Evolutionary conservation across 2,888 invertebrate genomes (phyloP).

Genomic region (Cheilosia grossa): DNA sequence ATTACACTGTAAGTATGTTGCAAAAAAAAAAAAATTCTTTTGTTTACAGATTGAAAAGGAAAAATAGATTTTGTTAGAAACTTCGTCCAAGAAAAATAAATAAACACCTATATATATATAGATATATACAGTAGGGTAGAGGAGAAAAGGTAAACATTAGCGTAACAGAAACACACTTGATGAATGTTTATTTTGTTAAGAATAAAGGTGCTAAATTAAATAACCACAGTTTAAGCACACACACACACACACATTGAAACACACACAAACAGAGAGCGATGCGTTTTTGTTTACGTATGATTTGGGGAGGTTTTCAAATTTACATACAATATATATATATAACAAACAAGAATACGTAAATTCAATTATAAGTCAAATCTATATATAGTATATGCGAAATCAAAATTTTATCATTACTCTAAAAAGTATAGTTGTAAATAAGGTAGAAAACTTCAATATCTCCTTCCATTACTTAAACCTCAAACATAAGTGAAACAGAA

Average conservation of each 20-base stretch:
- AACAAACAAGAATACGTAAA: slow-evolving; percentile 64
- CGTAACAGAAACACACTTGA: slow-evolving; percentile 27
- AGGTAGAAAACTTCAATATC: slow-evolving; percentile 60
- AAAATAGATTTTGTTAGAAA: slow-evolving; percentile 59
- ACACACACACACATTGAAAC: neutral
- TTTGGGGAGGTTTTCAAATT: slow-evolving; percentile 34
- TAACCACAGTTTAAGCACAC: slow-evolving; percentile 55
- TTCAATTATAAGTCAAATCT: slow-evolving; percentile 68
- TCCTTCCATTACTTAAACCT: slow-evolving; percentile 74
- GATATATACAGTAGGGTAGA: slow-evolving; percentile 10
- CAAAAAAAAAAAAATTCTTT: slow-evolving; percentile 9
- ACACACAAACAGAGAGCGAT: neutral
- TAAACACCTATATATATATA: slow-evolving; percentile 23
- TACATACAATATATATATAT: slow-evolving; percentile 29
- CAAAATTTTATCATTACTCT: slow-evolving; percentile 69
- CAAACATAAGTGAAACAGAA: slow-evolving; percentile 45
- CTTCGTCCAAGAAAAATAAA: slow-evolving; percentile 66
- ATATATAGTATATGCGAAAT: slow-evolving; percentile 60
- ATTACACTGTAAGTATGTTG: slow-evolving; percentile 65
- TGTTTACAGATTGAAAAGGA: slow-evolving; percentile 32
- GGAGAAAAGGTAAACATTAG: slow-evolving; percentile 31
- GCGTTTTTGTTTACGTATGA: slow-evolving; percentile 56
- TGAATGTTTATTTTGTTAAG: slow-evolving; percentile 47
- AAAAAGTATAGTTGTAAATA: slow-evolving; percentile 61
- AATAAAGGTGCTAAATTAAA: slow-evolving; percentile 70